Evolutionary conservation across 1,140 invertebrate species (phyloP).

Genomic region (Neodiprion virginianus): DNA sequence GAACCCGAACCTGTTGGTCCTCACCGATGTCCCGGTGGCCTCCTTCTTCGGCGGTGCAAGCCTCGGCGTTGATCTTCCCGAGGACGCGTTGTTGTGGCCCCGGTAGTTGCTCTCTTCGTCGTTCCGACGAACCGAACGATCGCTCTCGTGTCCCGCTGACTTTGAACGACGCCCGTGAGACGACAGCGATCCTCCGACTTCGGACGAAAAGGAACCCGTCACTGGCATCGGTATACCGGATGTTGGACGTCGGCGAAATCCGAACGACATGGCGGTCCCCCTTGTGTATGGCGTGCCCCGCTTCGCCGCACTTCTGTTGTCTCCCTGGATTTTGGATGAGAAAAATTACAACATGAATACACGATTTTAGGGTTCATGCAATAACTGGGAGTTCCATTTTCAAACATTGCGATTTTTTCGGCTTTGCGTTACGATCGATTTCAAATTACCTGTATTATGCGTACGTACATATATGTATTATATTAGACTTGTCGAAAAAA

Average conservation of each 20-base stretch:
- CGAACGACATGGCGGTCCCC: slow-evolving; percentile 74
- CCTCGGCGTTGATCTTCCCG: slow-evolving; percentile 60
- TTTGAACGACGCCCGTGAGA: slow-evolving; percentile 51
- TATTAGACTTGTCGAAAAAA: too few relatives aligned
- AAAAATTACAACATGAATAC: background rate
- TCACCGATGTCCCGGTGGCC: slow-evolving; percentile 48
- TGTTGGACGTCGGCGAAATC: slow-evolving; percentile 68
- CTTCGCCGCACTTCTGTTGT: slow-evolving; percentile 64
- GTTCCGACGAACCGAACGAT: slow-evolving; percentile 33
- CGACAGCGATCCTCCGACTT: slow-evolving; percentile 30
- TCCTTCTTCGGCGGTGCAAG: slow-evolving; percentile 64
- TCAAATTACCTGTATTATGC: too few relatives aligned
- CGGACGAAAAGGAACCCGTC: slow-evolving; percentile 47
- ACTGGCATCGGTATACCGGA: slow-evolving; percentile 61
- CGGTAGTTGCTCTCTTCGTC: slow-evolving; percentile 41
- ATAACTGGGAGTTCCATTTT: too few relatives aligned
- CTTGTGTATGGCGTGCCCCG: slow-evolving; percentile 63
- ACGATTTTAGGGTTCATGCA: too few relatives aligned
- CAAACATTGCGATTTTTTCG: too few relatives aligned
- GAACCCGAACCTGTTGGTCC: slow-evolving; percentile 64
- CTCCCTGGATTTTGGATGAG: slow-evolving; percentile 38
- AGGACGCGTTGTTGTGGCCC: slow-evolving; percentile 44
- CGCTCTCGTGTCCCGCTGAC: slow-evolving; percentile 54
- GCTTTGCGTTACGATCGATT: too few relatives aligned
- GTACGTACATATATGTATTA: too few relatives aligned